A percentile compares a stretch with the other conserved stretches of the same genome.
Evolutionary conservation across 1,140 invertebrate species (phyloP).

Genomic region (Macrosteles quadrilineatus): DNA sequence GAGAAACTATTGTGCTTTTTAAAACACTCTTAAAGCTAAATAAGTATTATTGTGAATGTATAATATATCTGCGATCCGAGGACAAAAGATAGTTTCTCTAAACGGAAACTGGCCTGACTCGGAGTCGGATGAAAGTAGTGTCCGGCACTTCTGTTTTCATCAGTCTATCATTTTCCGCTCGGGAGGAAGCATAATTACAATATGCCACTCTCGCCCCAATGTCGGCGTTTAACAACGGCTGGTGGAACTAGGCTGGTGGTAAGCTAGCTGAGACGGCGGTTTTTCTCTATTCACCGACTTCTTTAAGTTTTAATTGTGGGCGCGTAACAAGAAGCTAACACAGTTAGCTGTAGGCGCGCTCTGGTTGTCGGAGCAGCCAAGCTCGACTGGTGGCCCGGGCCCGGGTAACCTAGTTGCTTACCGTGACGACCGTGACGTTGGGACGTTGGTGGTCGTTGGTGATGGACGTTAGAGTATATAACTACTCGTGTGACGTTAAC

Average conservation of each 20-base stretch:
- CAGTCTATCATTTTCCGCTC: background rate
- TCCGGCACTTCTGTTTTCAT: background rate
- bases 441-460: background rate
- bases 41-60: no score
- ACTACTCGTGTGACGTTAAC: no score
- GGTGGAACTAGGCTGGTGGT: background rate
- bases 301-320: background rate
- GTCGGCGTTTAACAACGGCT: background rate
- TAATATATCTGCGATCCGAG: no score
- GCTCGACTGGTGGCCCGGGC: background rate
- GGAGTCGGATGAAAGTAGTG: background rate
- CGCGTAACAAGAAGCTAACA: slow-evolving; percentile 1
- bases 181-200: background rate
- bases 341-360: background rate
- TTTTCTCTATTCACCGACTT: background rate
- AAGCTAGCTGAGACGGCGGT: background rate
- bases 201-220: background rate
- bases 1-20: no score
- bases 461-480: no score
- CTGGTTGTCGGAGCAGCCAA: background rate
- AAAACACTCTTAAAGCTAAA: no score
- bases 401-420: background rate
- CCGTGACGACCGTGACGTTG: background rate
- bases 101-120: no score
- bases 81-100: background rate